Conservation (phyloP, 2,888 invertebrate species). For the Hirtodrosophila cameraria region DNA sequence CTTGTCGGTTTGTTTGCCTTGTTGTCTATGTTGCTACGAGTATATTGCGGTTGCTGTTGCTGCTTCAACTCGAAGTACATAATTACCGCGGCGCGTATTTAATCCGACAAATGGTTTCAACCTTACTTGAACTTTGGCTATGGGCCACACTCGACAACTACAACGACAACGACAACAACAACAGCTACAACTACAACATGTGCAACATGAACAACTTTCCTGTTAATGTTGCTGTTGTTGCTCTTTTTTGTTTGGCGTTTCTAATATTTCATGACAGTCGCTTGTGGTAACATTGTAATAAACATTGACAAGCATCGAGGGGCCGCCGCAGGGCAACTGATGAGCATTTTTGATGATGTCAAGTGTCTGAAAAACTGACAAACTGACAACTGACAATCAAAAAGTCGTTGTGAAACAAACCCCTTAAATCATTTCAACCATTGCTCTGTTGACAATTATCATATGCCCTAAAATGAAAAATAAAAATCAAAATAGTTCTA, state of each 20-base stretch:
- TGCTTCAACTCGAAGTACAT: slow-evolving; percentile 69
- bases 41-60: slow-evolving; percentile 39
- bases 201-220: slow-evolving; percentile 49
- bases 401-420: background rate
- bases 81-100: slow-evolving; percentile 81
- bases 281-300: slow-evolving; percentile 78
- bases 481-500: too few relatives aligned
- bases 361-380: slow-evolving; percentile 61
- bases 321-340: slow-evolving; percentile 37
- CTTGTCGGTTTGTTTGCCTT: slow-evolving; percentile 74
- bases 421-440: background rate
- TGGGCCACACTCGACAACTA: slow-evolving; percentile 59
- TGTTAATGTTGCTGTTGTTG: slow-evolving; percentile 37
- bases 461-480: too few relatives aligned
- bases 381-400: slow-evolving; percentile 48
- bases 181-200: slow-evolving; percentile 41
- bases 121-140: slow-evolving; percentile 80
- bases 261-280: slow-evolving; percentile 79
- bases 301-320: slow-evolving; percentile 70
- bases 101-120: slow-evolving; percentile 79
- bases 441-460: slow-evolving; percentile 9
- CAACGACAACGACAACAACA: slow-evolving; percentile 13
- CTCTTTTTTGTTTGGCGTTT: slow-evolving; percentile 64
- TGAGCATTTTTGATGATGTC: slow-evolving; percentile 70
- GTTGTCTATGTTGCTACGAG: slow-evolving; percentile 60